Evolutionary conservation across 2,113 vertebrate genomes (phyloP), one percentile per base, ranked within the genome.

Genomic region (Prochilodus magdalenae): DNA sequence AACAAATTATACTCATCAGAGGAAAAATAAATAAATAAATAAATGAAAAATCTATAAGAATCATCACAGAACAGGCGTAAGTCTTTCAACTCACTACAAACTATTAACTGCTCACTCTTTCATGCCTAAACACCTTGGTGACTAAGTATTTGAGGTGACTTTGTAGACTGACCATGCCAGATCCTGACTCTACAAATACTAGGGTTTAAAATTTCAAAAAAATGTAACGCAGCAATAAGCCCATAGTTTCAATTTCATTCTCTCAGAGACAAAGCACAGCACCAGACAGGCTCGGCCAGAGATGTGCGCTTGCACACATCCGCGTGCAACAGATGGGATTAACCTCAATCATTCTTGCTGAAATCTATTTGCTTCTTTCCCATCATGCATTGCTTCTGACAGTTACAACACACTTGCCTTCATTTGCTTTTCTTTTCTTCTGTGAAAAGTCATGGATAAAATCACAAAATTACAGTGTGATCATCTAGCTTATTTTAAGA

Each of bases 1-100:
- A 89, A 93, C 91, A 90, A 91, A 92, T 92, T 92, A 91, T 93
- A 88, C 90, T 91, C 90, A 91, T 90, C 90, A 91, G 88, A 86
- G 86, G 15, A 75, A 22, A n/a, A n/a, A n/a, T n/a, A n/a, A n/a
- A n/a, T n/a, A n/a, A n/a, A n/a, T n/a, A n/a, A n/a, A 26, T 85
- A 70, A 89, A 90, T 62, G 89, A 80, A 87, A 85, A 81, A 88
- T 59, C 15, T 63, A 74, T 80, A 87, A 47, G 66, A 73, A 22
- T 22, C 18, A 5, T 3, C 10, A 49, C 10, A 51, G 6, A 57
- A 57, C 55, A 57, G 14, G 51, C 57, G 10, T n/a, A 3, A 26
- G 57, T 1, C 10, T 44, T 26, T 7, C 26, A 60, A 60, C 20
- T 60, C 5, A 60, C 10, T 26, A 11, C 55, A 1, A 57, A 57